Evolutionary conservation across 1,140 invertebrate species (phyloP).

Genomic region (Papilio glaucus): DNA sequence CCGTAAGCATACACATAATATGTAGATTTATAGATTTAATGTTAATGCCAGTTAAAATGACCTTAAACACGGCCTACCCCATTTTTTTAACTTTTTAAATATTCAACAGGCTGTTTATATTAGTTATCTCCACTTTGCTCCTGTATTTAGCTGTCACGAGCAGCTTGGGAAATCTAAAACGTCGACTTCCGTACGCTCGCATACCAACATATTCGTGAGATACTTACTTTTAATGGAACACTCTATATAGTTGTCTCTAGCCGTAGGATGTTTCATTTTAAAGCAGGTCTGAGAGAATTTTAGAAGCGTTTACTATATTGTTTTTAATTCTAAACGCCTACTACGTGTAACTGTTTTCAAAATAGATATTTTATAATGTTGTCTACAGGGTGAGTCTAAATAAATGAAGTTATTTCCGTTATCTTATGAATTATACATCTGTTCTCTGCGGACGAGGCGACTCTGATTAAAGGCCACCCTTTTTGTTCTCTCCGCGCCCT

Average conservation of each 20-base stretch:
- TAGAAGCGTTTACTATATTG: not conserved
- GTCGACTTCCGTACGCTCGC: conserved; percentile 17
- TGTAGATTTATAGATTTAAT: too few relatives aligned
- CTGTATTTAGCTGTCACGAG: conserved; percentile 23
- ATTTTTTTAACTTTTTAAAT: not conserved
- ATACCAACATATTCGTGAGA: conserved; percentile 11
- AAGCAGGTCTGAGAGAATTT: not conserved
- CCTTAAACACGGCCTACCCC: too few relatives aligned
- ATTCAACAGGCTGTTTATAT: not conserved
- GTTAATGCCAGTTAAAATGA: too few relatives aligned
- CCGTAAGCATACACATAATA: too few relatives aligned
- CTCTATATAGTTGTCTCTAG: not conserved
- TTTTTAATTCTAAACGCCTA: not conserved
- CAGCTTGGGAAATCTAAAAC: conserved; percentile 32
- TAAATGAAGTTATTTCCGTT: conserved; percentile 24
- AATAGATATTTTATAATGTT: not conserved
- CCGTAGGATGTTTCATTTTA: not conserved
- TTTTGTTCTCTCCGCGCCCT: conserved; percentile 11
- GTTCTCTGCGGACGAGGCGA: conserved; percentile 18
- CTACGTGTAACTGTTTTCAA: not conserved
- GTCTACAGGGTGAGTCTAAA: conserved; percentile 4
- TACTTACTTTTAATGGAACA: conserved; percentile 27
- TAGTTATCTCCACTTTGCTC: not conserved
- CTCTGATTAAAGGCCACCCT: conserved; percentile 46
- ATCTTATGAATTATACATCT: conserved; percentile 50